Conservation (phyloP, 2,113 vertebrate species). For the Dolichotis patagonum region DNA sequence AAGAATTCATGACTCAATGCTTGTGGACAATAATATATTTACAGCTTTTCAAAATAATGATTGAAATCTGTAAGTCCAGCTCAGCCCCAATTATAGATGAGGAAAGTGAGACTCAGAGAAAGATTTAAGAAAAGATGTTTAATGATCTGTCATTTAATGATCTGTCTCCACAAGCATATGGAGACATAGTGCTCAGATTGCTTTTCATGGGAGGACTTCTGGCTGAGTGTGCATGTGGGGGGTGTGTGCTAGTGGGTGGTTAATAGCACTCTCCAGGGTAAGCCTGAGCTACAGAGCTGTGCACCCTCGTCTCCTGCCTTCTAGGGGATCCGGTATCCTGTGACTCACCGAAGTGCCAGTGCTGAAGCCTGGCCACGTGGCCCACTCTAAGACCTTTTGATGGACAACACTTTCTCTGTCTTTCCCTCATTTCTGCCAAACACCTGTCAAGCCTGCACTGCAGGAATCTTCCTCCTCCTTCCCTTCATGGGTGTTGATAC, state of each 20-base stretch:
- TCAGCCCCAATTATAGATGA: background rate
- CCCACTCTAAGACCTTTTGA: background rate
- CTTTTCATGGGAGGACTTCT: background rate
- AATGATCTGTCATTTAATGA: background rate
- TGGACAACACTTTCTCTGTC: background rate
- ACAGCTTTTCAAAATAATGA: background rate
- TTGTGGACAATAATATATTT: background rate
- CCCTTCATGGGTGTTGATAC: background rate
- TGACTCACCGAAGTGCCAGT: background rate
- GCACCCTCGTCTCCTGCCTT: background rate
- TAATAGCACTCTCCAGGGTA: background rate
- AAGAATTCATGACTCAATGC: background rate
- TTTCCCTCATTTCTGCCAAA: background rate
- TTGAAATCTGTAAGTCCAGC: background rate
- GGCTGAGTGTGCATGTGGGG: background rate
- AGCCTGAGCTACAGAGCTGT: background rate
- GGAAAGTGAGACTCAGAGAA: background rate
- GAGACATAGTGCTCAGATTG: background rate
- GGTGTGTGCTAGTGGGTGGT: background rate
- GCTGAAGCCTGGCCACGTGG: background rate
- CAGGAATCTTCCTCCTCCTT: background rate
- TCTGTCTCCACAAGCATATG: background rate
- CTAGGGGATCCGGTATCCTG: too few relatives aligned
- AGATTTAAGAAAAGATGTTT: background rate
- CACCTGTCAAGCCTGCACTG: background rate